phyloP scores from a whole-genome alignment of 2,888 invertebrate species.

The Syrphus vitripennis region DNA sequence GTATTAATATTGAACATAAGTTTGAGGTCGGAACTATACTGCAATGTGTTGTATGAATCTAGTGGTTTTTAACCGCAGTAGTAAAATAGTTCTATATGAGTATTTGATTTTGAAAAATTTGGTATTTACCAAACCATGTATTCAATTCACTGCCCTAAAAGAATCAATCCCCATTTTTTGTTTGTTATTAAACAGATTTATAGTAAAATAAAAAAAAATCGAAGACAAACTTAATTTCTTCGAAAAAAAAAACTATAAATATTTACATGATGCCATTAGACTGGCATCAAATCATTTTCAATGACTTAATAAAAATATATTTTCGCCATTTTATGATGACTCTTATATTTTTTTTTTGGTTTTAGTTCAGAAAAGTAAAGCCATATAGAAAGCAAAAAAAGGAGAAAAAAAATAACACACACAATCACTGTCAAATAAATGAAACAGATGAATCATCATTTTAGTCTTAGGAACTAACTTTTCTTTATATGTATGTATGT shows the following conservation, averaged over 20 bases:
- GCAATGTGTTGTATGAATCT: background rate
- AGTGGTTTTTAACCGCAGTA: background rate
- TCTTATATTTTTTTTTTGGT: background rate
- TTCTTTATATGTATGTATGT: too few species aligned
- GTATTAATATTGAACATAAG: background rate
- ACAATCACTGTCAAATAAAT: conserved; percentile 6
- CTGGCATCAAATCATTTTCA: background rate
- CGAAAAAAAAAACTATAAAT: background rate
- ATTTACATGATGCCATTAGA: background rate
- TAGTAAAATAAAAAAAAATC: background rate
- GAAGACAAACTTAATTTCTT: background rate
- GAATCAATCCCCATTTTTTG: too few species aligned
- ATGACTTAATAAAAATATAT: background rate
- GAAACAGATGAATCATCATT: conserved; percentile 2
- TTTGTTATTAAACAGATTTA: background rate
- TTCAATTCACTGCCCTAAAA: too few species aligned
- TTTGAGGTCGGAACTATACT: background rate
- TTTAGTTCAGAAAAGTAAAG: background rate
- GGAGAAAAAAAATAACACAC: background rate
- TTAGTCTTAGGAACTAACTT: background rate
- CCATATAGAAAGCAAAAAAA: background rate
- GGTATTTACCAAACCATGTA: too few species aligned
- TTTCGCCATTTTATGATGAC: background rate
- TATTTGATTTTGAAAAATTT: background rate
- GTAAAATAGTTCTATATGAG: background rate